Conservation (phyloP, 2,113 vertebrate genomes). For the Hippocampus barbouri region DNA sequence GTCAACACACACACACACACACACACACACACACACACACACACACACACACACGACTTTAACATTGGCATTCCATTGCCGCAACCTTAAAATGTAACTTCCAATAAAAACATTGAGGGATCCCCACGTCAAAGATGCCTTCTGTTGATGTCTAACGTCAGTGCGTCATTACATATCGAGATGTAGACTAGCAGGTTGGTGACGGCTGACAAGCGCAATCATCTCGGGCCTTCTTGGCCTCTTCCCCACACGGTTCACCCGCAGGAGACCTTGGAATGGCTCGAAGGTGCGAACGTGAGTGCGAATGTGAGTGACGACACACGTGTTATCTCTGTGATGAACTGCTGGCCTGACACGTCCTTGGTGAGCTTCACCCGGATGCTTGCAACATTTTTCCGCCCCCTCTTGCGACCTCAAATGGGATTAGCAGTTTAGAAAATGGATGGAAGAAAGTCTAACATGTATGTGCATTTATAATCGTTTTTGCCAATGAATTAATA, state of each 20-base stretch:
- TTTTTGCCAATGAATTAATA: background rate
- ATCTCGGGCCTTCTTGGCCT: background rate
- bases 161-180: background rate
- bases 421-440: conserved; percentile 14
- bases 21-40: too few relatives aligned
- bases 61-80: background rate
- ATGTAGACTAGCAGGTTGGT: background rate
- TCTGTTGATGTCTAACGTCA: background rate
- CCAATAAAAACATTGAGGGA: background rate
- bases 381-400: conserved; percentile 21
- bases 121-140: background rate
- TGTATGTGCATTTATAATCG: background rate
- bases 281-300: conserved; percentile 31
- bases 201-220: conserved; percentile 4
- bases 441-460: background rate
- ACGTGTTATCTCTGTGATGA: conserved; percentile 26
- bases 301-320: conserved; percentile 33
- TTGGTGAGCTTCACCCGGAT: conserved; percentile 3
- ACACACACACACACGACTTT: too few relatives aligned
- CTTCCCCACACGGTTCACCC: background rate
- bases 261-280: conserved; percentile 28
- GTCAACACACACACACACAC: background rate
- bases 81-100: background rate
- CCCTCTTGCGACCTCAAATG: background rate
- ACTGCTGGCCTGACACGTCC: conserved; percentile 39